Evolutionary conservation across 2,888 invertebrate species (phyloP), one percentile per base, ranked within the genome.

Genomic region (Tachina fera): DNA sequence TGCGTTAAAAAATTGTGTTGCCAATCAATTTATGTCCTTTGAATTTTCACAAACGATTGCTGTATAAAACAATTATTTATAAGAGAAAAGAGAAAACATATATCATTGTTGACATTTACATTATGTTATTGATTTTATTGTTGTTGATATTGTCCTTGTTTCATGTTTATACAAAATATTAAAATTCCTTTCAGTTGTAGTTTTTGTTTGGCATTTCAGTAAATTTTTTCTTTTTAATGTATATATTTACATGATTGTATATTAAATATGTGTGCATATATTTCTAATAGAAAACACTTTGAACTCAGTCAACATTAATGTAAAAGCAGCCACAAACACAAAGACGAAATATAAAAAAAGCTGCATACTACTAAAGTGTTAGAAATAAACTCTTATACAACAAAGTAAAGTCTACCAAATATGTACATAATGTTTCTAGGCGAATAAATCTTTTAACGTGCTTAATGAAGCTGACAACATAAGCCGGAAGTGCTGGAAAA

Each of bases 81-180:
- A 58, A 41, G 14, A 41, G 43, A 22, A 14, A 65, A 58, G 13
- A 9, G 22, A 51, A 70, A 67, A 61, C 58, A 68, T 71, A 71
- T 61, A 71, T 78, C 61, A 78, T 78, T 53, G 70, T 71, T 71
- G 78, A 53, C 78, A 78, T 61, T 71, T 78, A 71, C 61, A 78
- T 61, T 56, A 78, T 76, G 76, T 47, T 65, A 45, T 53, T 63
- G 43, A 22, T 63, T 43, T 74, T 60, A 19, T 61, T 65, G 47
- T 45, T 76, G 45, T 76, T 31, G 56, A 56, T 76, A 58, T 39
- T 53, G 67, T 67, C 39, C 31, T 76, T 56, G 58, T 67, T 47
- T 47, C 47, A 63, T 75, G 53, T 63, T 74, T 61, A 68, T 68
- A 68, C 19, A 49, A 60, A 68, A 68, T 77, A 49, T 60, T 68